Percentiles rank a stretch among this genome's conserved stretches.
These are phyloP conservation scores for Dolichomitus sp. DNA, from an alignment of 2,888 invertebrate genomes.

Conservation along the genomic window DNA sequence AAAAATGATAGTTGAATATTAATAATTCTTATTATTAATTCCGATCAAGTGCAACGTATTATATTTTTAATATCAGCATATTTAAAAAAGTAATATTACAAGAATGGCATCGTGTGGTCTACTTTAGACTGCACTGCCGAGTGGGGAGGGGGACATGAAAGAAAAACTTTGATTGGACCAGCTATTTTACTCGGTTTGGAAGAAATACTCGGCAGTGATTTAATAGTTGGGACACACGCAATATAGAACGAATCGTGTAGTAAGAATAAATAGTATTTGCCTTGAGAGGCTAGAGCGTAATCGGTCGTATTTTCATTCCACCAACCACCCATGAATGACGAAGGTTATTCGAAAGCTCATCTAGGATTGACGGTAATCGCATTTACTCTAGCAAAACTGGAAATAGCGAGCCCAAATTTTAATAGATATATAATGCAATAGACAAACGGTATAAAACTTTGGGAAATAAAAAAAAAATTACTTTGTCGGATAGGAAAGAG, in stretches of 20 bases:
- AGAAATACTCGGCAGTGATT: slow-evolving; percentile 27
- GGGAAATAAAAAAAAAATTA: no score
- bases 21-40: no score
- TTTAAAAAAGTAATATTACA: neutral
- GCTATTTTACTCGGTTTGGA: neutral
- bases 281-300: slow-evolving; percentile 6
- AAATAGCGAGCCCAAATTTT: no score
- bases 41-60: no score
- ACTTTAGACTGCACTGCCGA: neutral
- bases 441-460: no score
- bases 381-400: no score
- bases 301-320: neutral
- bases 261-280: slow-evolving; percentile 52
- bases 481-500: no score
- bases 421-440: no score
- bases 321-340: neutral
- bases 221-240: slow-evolving; percentile 33
- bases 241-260: slow-evolving; percentile 22
- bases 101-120: neutral
- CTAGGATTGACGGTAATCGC: no score
- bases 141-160: neutral
- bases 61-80: no score
- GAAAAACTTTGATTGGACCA: neutral
- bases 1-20: no score
- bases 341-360: no score